Evolutionary conservation across 1,140 invertebrate species (phyloP).

Genomic region (Gonioctena quinquepunctata): DNA sequence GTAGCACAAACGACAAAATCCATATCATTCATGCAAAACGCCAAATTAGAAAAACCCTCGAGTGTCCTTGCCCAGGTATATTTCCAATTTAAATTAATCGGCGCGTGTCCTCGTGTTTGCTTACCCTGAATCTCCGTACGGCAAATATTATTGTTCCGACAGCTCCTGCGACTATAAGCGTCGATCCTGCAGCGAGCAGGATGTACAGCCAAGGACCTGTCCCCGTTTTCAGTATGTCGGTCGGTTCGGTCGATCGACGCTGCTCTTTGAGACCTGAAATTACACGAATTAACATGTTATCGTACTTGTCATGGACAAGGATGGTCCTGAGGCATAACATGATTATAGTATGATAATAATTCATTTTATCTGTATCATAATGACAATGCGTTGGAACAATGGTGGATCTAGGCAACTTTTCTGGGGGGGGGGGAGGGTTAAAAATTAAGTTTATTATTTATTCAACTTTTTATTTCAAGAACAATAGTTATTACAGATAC

Average conservation of each 20-base stretch:
- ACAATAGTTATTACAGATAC: too few relatives aligned
- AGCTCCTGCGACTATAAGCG: constrained; percentile 49
- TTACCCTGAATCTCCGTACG: constrained; percentile 48
- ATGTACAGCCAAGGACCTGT: constrained; percentile 52
- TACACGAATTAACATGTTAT: neutral
- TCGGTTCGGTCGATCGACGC: constrained; percentile 46
- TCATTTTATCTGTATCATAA: too few relatives aligned
- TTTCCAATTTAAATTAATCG: neutral
- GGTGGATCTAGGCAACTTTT: too few relatives aligned
- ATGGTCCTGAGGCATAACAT: too few relatives aligned
- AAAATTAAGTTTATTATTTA: too few relatives aligned
- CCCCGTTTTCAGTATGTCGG: constrained; percentile 33
- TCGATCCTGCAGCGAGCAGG: constrained; percentile 50
- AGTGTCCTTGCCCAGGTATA: neutral
- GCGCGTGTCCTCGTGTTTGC: neutral
- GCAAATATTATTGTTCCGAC: constrained; percentile 49
- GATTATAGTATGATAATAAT: too few relatives aligned
- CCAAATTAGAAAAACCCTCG: neutral
- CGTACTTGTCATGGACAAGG: neutral
- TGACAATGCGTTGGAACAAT: too few relatives aligned
- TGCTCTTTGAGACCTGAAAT: constrained; percentile 52
- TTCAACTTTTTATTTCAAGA: too few relatives aligned
- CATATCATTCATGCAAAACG: neutral
- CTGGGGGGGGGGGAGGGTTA: too few relatives aligned
- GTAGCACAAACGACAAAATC: neutral